A percentile compares a stretch with the other conserved stretches of the same genome.
Conservation (phyloP, 2,113 vertebrate genomes). For the Hymenochirus boettgeri region DNA sequence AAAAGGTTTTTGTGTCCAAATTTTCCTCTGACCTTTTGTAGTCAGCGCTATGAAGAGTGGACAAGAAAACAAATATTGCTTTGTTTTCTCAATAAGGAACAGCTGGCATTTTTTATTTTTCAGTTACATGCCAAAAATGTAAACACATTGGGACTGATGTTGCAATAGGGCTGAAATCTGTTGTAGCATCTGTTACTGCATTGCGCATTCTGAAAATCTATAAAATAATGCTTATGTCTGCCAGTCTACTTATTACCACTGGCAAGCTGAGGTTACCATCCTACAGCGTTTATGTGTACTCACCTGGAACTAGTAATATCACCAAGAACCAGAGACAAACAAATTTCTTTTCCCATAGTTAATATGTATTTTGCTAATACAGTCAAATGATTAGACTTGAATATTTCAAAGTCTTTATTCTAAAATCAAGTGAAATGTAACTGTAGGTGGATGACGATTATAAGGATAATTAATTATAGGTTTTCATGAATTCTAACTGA, state of each 20-base stretch:
- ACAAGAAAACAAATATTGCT: conserved; percentile 24
- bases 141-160: conserved; percentile 41
- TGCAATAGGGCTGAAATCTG: conserved; percentile 38
- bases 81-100: conserved; percentile 40
- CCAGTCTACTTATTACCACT: conserved; percentile 27
- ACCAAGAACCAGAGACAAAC: no score
- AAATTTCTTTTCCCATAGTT: no score
- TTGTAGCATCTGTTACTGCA: conserved; percentile 38
- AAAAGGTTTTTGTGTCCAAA: conserved; percentile 27
- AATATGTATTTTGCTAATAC: no score
- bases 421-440: no score
- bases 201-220: conserved; percentile 36
- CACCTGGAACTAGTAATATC: not conserved
- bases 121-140: conserved; percentile 34
- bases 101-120: conserved; percentile 43
- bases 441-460: no score
- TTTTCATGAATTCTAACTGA: no score
- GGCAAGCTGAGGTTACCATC: conserved; percentile 5
- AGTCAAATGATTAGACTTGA: no score
- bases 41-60: conserved; percentile 26
- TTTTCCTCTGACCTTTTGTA: conserved; percentile 26
- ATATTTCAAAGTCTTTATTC: no score
- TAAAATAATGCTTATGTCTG: conserved; percentile 27
- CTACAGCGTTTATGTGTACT: not conserved
- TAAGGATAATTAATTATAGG: no score